phyloP scores from a whole-genome alignment of 2,797 vertebrate species.

The Atherinosoma microstoma region DNA sequence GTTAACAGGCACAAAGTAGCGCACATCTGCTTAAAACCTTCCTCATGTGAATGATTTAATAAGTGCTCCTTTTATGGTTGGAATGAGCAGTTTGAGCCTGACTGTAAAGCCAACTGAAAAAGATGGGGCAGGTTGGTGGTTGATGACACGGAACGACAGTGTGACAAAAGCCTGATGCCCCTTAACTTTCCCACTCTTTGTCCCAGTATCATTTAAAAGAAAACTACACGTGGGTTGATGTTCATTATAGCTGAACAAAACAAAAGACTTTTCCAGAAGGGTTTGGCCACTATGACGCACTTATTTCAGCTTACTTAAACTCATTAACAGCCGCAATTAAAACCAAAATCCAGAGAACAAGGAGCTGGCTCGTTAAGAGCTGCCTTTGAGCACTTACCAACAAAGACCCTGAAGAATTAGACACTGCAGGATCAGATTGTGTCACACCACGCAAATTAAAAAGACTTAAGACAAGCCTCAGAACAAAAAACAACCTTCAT shows the following conservation, averaged over 20 bases:
- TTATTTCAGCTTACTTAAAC: constrained; percentile 83
- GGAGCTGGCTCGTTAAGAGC: constrained; percentile 67
- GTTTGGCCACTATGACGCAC: constrained; percentile 68
- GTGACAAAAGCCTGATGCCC: constrained; percentile 15
- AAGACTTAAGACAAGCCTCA: constrained; percentile 67
- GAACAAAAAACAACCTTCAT: constrained; percentile 75
- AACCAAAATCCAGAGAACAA: constrained; percentile 79
- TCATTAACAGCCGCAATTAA: constrained; percentile 82
- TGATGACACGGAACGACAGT: constrained; percentile 47
- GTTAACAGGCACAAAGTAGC: constrained; percentile 47
- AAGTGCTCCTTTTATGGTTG: constrained; percentile 74
- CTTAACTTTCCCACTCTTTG: constrained; percentile 20
- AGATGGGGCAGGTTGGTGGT: constrained; percentile 37
- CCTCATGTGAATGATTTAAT: constrained; percentile 53
- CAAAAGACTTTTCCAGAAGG: constrained; percentile 65
- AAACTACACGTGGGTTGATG: constrained; percentile 41
- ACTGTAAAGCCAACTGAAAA: constrained; percentile 31
- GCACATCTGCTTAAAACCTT: constrained; percentile 54
- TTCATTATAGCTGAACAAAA: constrained; percentile 65
- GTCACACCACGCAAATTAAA: constrained; percentile 75
- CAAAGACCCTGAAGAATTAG: constrained; percentile 64
- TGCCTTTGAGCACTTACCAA: constrained; percentile 66
- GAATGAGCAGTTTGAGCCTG: constrained; percentile 47
- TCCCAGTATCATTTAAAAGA: constrained; percentile 14
- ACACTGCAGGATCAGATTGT: constrained; percentile 67